A percentile compares a stretch with the other conserved stretches of the same genome.
Conservation (phyloP, 2,113 vertebrate species). For the Limnothrissa miodon region DNA sequence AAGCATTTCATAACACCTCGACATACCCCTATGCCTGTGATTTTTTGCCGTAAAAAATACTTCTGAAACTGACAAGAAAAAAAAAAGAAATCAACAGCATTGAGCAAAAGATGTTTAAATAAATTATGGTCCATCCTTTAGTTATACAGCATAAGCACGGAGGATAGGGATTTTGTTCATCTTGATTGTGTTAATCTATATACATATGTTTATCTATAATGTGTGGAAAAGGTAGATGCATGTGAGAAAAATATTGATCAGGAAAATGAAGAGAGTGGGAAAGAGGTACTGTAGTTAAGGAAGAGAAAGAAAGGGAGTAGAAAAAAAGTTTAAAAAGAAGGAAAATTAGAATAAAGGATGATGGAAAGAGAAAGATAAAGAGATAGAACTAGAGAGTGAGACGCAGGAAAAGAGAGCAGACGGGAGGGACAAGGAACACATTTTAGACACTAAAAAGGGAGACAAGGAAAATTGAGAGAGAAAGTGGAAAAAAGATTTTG, state of each 20-base stretch:
- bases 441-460: too few relatives aligned
- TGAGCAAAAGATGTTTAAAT: not conserved
- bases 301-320: not conserved
- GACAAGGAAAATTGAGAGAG: too few relatives aligned
- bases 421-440: not conserved
- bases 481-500: not conserved
- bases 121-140: not conserved
- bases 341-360: not conserved
- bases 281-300: too few relatives aligned
- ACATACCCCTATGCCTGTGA: not conserved
- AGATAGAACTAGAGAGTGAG: not conserved
- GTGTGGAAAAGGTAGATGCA: not conserved
- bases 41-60: not conserved
- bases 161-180: too few relatives aligned
- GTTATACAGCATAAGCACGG: too few relatives aligned
- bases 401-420: conserved; percentile 23
- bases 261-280: not conserved
- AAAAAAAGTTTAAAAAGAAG: not conserved
- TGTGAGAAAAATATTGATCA: not conserved
- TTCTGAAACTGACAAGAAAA: conserved; percentile 3
- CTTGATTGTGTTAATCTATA: too few relatives aligned
- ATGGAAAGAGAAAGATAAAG: not conserved
- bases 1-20: not conserved
- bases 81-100: not conserved
- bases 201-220: not conserved